These are phyloP conservation scores for Porites lobata DNA, from an alignment of 92 coral and sea anemone species.

Conservation along the genomic window DNA sequence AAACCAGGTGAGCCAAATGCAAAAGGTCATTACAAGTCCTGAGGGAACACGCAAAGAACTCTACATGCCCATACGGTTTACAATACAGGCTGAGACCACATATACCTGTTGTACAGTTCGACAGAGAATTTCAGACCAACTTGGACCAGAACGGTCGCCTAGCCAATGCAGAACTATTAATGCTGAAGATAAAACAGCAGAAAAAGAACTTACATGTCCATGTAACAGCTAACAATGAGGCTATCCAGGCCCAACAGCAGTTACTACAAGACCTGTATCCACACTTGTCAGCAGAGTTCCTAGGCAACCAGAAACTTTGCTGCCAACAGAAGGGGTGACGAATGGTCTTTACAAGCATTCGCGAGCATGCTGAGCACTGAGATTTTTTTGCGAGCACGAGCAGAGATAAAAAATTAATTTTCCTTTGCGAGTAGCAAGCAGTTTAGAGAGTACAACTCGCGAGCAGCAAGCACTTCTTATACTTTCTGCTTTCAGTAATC, in stretches of 20 bases:
- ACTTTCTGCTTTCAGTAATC: no score
- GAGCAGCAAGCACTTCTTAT: no score
- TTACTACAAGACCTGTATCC: background rate
- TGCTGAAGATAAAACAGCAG: no score
- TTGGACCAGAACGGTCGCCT: background rate
- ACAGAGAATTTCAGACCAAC: background rate
- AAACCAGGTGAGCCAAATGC: constrained; percentile 36
- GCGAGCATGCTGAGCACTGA: no score
- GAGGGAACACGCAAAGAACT: constrained; percentile 6
- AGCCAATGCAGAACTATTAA: no score
- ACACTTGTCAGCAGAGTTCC: background rate
- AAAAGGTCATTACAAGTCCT: constrained; percentile 27
- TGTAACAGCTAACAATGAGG: constrained; percentile 22
- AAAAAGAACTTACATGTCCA: no score
- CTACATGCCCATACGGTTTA: background rate
- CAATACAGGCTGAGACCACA: constrained; percentile 1
- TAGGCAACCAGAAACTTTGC: background rate
- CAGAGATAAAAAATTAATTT: no score
- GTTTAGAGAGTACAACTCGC: no score
- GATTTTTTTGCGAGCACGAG: no score
- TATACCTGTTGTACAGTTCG: background rate
- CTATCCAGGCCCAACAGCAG: background rate
- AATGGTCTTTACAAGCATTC: no score
- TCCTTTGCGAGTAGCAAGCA: no score
- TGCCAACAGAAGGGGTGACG: background rate